These are phyloP conservation scores for Australoheros facetus DNA, from an alignment of 2,797 vertebrate species.

Conservation along the genomic window DNA sequence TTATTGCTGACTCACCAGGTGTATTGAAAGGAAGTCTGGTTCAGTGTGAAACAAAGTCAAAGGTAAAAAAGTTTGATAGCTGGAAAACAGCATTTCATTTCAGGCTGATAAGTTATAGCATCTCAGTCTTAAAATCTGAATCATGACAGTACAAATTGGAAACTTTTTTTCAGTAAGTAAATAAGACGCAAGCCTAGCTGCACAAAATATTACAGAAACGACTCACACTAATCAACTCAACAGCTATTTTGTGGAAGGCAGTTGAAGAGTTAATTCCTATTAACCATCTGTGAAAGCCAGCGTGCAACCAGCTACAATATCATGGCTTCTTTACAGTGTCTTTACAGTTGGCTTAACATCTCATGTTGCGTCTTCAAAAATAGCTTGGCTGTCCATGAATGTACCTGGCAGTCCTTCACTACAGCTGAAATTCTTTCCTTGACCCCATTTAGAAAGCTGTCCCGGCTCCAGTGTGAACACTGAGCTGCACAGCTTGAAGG, in stretches of 20 bases:
- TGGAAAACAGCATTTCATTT: slow-evolving; percentile 3
- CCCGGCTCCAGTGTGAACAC: slow-evolving; percentile 36
- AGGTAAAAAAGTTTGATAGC: slow-evolving; percentile 40
- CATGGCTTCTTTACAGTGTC: slow-evolving; percentile 45
- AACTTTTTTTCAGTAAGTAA: not conserved
- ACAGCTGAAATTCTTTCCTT: slow-evolving; percentile 73
- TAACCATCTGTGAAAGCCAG: not conserved
- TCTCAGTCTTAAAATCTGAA: not conserved
- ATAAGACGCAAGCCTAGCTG: not conserved
- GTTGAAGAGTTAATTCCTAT: not conserved
- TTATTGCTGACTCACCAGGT: slow-evolving; percentile 49
- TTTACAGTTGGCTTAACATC: slow-evolving; percentile 59
- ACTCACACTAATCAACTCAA: not conserved
- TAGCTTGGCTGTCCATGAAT: slow-evolving; percentile 73
- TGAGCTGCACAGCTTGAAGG: slow-evolving; percentile 32
- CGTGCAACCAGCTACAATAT: not conserved
- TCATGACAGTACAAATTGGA: not conserved
- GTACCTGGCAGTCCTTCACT: slow-evolving; percentile 69
- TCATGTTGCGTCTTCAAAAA: slow-evolving; percentile 66
- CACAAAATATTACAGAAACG: not conserved
- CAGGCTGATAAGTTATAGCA: not conserved
- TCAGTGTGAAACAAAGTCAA: slow-evolving; percentile 24
- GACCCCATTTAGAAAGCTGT: slow-evolving; percentile 61
- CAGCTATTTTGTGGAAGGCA: not conserved
- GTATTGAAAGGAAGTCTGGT: slow-evolving; percentile 2